Percentiles rank a stretch among this genome's conserved stretches.
Conservation (phyloP, 2,113 vertebrate genomes). For the Agapornis roseicollis region DNA sequence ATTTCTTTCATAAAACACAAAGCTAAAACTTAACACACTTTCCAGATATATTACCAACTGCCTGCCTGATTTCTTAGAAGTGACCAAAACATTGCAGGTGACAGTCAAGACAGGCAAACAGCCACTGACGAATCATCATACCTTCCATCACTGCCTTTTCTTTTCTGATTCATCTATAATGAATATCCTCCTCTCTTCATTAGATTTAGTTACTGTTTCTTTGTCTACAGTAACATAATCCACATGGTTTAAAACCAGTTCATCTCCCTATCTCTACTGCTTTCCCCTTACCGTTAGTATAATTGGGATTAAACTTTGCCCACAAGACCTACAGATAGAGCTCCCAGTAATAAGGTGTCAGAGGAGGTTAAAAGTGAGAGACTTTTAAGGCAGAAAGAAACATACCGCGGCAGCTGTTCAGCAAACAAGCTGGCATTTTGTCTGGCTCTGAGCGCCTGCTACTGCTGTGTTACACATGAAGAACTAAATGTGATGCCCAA, state of each 20-base stretch:
- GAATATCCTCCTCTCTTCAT: neutral
- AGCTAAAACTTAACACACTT: neutral
- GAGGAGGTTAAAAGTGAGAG: neutral
- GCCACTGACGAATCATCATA: neutral
- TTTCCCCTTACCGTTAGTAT: neutral
- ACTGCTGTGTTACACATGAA: fast-evolving
- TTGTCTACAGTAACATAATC: conserved; percentile 20
- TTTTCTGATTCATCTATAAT: conserved; percentile 42
- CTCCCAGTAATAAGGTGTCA: neutral
- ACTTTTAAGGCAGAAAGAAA: neutral
- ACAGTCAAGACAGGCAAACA: neutral
- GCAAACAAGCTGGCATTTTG: neutral
- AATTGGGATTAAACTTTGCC: conserved; percentile 9
- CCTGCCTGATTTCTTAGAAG: neutral
- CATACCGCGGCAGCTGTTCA: neutral
- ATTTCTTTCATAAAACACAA: neutral
- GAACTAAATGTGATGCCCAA: neutral
- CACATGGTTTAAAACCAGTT: neutral
- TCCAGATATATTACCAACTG: neutral
- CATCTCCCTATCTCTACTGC: neutral
- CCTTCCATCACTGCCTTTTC: neutral
- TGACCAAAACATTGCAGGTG: neutral
- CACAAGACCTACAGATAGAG: neutral
- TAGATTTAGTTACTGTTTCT: conserved; percentile 28
- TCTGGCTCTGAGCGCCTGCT: neutral